A percentile compares a stretch with the other conserved stretches of the same genome.
These are phyloP conservation scores for Garra rufa DNA, from an alignment of 2,113 vertebrate genomes.

Conservation along the genomic window DNA sequence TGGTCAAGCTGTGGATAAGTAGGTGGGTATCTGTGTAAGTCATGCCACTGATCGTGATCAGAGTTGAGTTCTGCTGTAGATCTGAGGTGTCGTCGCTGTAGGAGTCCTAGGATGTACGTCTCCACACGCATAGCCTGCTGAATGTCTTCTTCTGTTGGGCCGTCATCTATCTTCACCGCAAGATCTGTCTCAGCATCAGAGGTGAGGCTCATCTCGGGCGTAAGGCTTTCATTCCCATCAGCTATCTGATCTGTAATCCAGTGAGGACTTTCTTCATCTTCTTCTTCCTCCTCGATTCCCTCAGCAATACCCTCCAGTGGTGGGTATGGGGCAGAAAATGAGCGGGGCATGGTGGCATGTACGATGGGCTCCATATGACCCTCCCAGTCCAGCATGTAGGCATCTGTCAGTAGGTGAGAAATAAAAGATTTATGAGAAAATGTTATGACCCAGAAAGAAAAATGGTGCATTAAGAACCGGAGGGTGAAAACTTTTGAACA, in stretches of 20 bases:
- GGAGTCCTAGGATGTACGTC: slow-evolving; percentile 84
- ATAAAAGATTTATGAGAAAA: neutral
- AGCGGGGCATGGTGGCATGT: slow-evolving; percentile 76
- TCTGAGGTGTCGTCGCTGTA: slow-evolving; percentile 79
- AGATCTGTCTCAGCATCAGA: slow-evolving; percentile 12
- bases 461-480: too few species aligned
- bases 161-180: slow-evolving; percentile 48
- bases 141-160: slow-evolving; percentile 69
- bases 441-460: too few species aligned
- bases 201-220: slow-evolving; percentile 1
- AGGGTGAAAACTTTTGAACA: too few species aligned
- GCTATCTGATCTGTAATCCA: slow-evolving; percentile 23
- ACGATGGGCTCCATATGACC: slow-evolving; percentile 54
- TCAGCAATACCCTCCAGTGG: slow-evolving; percentile 77
- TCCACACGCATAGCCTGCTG: slow-evolving; percentile 80
- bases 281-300: slow-evolving; percentile 56
- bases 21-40: neutral
- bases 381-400: slow-evolving; percentile 64
- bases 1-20: slow-evolving; percentile 36
- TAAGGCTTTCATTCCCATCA: slow-evolving; percentile 17
- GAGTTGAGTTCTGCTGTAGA: slow-evolving; percentile 74
- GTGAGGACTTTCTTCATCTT: slow-evolving; percentile 20
- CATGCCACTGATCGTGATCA: slow-evolving; percentile 55
- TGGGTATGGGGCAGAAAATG: slow-evolving; percentile 85
- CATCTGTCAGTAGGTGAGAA: slow-evolving; percentile 54